Base-by-base conservation (phyloP, 1,140 invertebrate species). In the Lepeophtheirus salmonis region DNA sequence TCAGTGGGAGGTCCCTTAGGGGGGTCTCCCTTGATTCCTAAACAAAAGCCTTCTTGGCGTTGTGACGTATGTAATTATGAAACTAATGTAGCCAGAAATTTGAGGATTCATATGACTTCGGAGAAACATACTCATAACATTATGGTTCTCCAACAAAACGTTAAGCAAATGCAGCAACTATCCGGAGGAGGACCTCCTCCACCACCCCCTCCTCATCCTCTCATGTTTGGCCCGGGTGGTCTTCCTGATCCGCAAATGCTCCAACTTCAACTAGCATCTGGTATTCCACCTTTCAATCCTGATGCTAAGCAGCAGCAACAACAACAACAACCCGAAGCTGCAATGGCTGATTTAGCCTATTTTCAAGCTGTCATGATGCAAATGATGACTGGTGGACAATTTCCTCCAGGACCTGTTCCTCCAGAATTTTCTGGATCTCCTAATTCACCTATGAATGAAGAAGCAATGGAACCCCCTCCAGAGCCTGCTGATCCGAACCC, bases 61-160 rank as follows among this genome's bases (percentile, higher is more conserved):
- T 97, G 92, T 72, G 92, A 97, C 68, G 89, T 96, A 6, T 97
- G 92, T 70, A 96, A 94, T 72, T 97, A 97, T 71, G 92, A 97
- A 71, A 97, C 92, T 0, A 95, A 92, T 67, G 90, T 97, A 14
- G 91, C 91, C 0, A 77, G 92, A 21, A 97, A 97, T 72, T 73
- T 97, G 18, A 77, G 86, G 67, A 96, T 96, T 72, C 91, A 96
- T 70, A 95, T 95, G 89, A 96, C 90, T 12, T 92, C 89, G 65
- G 91, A 97, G 70, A 97, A 97, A 69, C 92, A 97, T 70, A 96
- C 91, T 26, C 92, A 97, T 72, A 97, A 97, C 70, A 89, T 89
- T 80, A 82, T 95, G 66, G 89, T 95, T 0, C 73, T 96, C 22
- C 89, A 95, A 66, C 91, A 96, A 70, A 95, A 95, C 70, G 87